Conservation (phyloP, 2,888 invertebrate species). For the Dendrolimus houi region DNA sequence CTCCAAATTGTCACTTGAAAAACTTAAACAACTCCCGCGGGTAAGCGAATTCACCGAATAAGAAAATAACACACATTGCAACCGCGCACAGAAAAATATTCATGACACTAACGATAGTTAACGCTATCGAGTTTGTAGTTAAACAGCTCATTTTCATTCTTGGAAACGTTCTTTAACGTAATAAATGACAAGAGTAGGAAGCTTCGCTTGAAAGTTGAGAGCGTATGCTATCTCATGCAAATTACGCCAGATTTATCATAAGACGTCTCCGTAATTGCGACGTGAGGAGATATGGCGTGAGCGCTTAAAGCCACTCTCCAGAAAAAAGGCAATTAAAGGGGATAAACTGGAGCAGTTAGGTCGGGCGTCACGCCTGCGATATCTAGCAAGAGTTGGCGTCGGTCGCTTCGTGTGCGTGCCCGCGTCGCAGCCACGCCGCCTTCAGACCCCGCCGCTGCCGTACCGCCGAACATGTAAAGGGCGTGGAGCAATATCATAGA, state of each 20-base stretch:
- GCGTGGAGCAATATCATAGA: conserved; percentile 75
- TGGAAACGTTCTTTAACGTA: conserved; percentile 70
- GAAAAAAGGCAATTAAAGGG: conserved; percentile 75
- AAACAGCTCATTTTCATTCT: conserved; percentile 73
- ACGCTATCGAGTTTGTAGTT: conserved; percentile 64
- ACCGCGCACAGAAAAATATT: conserved; percentile 21
- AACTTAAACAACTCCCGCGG: conserved; percentile 18
- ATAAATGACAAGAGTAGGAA: conserved; percentile 73
- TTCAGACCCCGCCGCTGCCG: conserved; percentile 30
- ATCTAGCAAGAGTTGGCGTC: conserved; percentile 39
- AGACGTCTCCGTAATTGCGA: conserved; percentile 75
- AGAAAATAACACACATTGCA: conserved; percentile 26
- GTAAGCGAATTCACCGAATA: conserved; percentile 20
- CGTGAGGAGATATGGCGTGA: conserved; percentile 73
- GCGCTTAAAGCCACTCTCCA: conserved; percentile 65
- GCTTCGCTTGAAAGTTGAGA: conserved; percentile 73
- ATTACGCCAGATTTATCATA: conserved; percentile 76
- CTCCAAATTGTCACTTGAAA: conserved; percentile 30
- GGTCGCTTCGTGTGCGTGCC: conserved; percentile 38
- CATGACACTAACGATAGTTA: conserved; percentile 45
- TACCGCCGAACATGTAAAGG: conserved; percentile 64
- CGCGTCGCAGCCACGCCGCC: conserved; percentile 36
- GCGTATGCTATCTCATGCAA: conserved; percentile 77
- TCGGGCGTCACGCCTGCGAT: conserved; percentile 61
- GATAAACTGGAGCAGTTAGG: conserved; percentile 71